Percentiles rank a stretch among this genome's conserved stretches.
These are phyloP conservation scores for Thymelicus lineola DNA, from an alignment of 2,888 invertebrate species.

Conservation along the genomic window DNA sequence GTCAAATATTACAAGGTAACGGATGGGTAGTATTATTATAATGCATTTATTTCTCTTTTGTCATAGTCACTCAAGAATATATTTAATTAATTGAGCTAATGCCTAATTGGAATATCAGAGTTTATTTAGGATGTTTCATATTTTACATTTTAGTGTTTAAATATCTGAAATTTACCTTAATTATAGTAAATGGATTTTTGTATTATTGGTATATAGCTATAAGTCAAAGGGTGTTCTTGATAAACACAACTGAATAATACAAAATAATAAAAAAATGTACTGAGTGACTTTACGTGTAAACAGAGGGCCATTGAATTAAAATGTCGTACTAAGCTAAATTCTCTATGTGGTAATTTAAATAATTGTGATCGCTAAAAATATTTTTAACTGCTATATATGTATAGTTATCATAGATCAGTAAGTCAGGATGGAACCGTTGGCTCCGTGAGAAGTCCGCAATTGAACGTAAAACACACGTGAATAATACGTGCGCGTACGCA, in stretches of 20 bases:
- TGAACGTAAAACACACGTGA: constrained; percentile 41
- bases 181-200: constrained; percentile 85
- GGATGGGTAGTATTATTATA: constrained; percentile 82
- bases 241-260: constrained; percentile 83
- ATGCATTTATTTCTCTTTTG: constrained; percentile 83
- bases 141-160: constrained; percentile 85
- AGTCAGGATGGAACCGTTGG: constrained; percentile 63
- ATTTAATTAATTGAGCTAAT: constrained; percentile 83
- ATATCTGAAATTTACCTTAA: constrained; percentile 85
- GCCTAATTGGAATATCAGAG: constrained; percentile 86
- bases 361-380: constrained; percentile 83
- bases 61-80: constrained; percentile 84
- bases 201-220: constrained; percentile 84
- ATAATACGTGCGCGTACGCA: constrained; percentile 30
- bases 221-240: constrained; percentile 83
- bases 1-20: constrained; percentile 69
- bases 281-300: constrained; percentile 85
- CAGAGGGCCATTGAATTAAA: constrained; percentile 84
- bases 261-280: constrained; percentile 79
- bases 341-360: constrained; percentile 83
- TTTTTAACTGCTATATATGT: constrained; percentile 81
- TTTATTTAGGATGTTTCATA: constrained; percentile 85
- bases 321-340: constrained; percentile 84
- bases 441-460: constrained; percentile 50
- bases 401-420: constrained; percentile 76